phyloP scores from a whole-genome alignment of 2,888 invertebrate species.

The Trachelus troglodyta region DNA sequence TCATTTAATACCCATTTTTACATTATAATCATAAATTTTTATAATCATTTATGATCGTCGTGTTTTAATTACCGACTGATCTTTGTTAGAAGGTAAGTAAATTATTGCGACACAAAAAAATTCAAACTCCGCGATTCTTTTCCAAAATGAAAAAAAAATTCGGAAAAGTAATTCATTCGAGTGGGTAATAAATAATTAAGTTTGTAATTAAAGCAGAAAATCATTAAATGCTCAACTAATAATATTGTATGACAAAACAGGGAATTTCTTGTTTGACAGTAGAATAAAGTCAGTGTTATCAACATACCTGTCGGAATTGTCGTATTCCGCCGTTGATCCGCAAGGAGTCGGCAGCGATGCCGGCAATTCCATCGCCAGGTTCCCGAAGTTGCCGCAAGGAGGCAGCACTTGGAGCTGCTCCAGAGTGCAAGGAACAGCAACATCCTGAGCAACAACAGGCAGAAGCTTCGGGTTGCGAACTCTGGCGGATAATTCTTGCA shows the following conservation, averaged over 20 bases:
- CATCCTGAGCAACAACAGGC: constrained; percentile 65
- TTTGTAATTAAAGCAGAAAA: neutral
- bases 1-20: neutral
- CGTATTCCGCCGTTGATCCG: constrained; percentile 97
- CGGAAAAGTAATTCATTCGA: too few relatives aligned
- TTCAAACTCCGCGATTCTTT: too few relatives aligned
- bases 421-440: constrained; percentile 69
- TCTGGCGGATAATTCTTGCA: constrained; percentile 86
- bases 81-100: neutral
- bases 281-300: constrained; percentile 1
- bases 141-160: too few relatives aligned
- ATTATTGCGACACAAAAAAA: neutral
- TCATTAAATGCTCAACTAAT: neutral
- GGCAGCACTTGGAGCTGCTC: constrained; percentile 78
- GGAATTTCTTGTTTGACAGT: neutral
- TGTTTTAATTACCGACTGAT: neutral
- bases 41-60: neutral
- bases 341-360: constrained; percentile 95
- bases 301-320: constrained; percentile 91
- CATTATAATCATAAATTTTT: neutral
- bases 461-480: constrained; percentile 85
- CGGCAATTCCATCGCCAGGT: constrained; percentile 88
- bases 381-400: constrained; percentile 87
- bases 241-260: neutral
- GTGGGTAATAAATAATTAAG: neutral